These are phyloP conservation scores for Lasioglossum leucozonium DNA, from an alignment of 2,888 invertebrate species.

Conservation along the genomic window DNA sequence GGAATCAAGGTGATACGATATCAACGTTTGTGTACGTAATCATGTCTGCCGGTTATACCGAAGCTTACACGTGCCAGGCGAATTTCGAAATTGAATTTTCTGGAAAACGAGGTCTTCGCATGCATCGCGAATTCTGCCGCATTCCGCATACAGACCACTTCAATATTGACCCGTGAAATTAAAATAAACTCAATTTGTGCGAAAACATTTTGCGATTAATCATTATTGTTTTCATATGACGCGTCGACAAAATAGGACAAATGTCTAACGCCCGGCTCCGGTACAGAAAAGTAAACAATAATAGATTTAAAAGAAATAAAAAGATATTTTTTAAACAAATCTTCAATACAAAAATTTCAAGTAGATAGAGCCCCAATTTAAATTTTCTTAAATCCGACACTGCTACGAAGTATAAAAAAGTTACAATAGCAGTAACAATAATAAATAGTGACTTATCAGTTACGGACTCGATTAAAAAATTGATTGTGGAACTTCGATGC, in stretches of 20 bases:
- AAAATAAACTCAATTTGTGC: neutral
- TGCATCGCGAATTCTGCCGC: neutral
- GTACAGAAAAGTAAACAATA: no score
- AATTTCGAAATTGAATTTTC: neutral
- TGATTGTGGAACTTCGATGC: no score
- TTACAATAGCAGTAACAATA: no score
- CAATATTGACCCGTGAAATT: neutral
- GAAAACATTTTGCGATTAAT: neutral
- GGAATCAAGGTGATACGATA: neutral
- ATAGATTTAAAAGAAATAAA: no score
- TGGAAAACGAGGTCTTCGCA: neutral
- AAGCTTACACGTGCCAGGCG: neutral
- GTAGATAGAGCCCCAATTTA: no score
- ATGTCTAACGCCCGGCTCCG: no score
- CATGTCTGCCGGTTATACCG: neutral
- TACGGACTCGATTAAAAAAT: no score
- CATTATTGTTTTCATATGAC: neutral
- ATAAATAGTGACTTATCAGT: no score
- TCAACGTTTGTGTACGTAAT: neutral
- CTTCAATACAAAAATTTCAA: no score
- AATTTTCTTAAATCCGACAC: no score
- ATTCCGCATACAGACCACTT: neutral
- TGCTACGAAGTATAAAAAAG: no score
- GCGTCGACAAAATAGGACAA: neutral
- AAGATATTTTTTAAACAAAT: no score